These are phyloP conservation scores for Protomyctophum bolini DNA, from an alignment of 2,113 vertebrate species.

Conservation along the genomic window DNA sequence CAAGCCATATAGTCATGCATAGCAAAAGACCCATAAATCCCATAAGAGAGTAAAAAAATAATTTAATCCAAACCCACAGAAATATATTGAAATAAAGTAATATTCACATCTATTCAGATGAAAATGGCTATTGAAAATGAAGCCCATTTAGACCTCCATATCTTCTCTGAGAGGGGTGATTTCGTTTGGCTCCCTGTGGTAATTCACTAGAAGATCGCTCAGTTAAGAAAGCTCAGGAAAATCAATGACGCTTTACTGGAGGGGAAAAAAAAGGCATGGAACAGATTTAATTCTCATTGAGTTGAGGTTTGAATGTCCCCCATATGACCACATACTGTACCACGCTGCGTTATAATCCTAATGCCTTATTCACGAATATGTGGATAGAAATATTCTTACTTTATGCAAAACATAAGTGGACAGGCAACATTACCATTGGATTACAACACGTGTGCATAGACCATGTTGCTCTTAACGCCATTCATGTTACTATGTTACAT, in stretches of 20 bases:
- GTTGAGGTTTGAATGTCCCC: slow-evolving; percentile 23
- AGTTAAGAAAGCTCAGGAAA: slow-evolving; percentile 69
- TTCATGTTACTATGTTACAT: too few relatives aligned
- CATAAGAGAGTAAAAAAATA: slow-evolving; percentile 54
- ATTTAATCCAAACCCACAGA: slow-evolving; percentile 64
- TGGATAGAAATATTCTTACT: too few relatives aligned
- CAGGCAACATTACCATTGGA: too few relatives aligned
- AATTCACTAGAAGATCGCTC: slow-evolving; percentile 77
- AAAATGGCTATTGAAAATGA: slow-evolving; percentile 72
- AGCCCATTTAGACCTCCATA: slow-evolving; percentile 67
- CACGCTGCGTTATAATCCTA: not conserved
- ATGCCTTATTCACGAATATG: too few relatives aligned
- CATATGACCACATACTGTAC: not conserved
- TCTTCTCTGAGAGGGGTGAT: slow-evolving; percentile 64
- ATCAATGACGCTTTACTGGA: slow-evolving; percentile 71
- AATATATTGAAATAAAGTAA: slow-evolving; percentile 71
- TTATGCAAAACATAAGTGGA: too few relatives aligned
- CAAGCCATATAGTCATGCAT: slow-evolving; percentile 19
- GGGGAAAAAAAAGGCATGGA: slow-evolving; percentile 67
- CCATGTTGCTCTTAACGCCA: too few relatives aligned
- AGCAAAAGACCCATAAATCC: slow-evolving; percentile 34
- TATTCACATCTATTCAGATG: slow-evolving; percentile 72
- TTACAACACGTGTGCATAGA: too few relatives aligned
- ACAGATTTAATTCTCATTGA: slow-evolving; percentile 48
- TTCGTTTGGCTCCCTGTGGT: slow-evolving; percentile 66